These are phyloP conservation scores for Acleris literana DNA, from an alignment of 2,888 invertebrate species.

Conservation along the genomic window DNA sequence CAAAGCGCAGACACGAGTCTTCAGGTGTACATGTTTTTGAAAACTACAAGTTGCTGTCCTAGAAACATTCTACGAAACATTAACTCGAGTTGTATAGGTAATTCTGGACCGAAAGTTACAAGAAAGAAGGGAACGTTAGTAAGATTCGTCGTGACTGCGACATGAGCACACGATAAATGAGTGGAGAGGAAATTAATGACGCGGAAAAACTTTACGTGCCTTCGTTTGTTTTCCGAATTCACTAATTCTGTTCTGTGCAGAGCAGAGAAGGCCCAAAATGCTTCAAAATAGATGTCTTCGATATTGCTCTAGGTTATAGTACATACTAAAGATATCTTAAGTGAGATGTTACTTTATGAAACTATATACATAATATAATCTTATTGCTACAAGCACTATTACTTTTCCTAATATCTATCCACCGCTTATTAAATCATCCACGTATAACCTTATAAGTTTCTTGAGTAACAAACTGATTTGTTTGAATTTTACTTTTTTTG, in stretches of 20 bases:
- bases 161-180: constrained; percentile 55
- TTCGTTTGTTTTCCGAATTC: constrained; percentile 47
- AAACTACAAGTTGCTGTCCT: constrained; percentile 8
- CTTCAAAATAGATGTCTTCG: too few species aligned
- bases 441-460: too few species aligned
- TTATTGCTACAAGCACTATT: too few species aligned
- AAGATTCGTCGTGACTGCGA: constrained; percentile 33
- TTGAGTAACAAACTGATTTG: too few species aligned
- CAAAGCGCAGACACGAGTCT: not conserved
- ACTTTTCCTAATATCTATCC: too few species aligned
- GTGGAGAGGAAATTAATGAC: constrained; percentile 64
- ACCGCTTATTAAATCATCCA: too few species aligned
- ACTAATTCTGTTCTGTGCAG: constrained; percentile 25
- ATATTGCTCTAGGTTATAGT: too few species aligned
- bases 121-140: constrained; percentile 27
- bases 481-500: too few species aligned
- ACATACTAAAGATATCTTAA: too few species aligned
- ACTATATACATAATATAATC: too few species aligned
- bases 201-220: constrained; percentile 56
- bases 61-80: constrained; percentile 6
- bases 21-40: not conserved
- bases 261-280: too few species aligned
- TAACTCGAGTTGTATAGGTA: constrained; percentile 19
- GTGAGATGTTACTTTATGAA: too few species aligned
- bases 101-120: constrained; percentile 11